phyloP scores from a whole-genome alignment of 2,113 vertebrate species.

The Hypomesus transpacificus region DNA sequence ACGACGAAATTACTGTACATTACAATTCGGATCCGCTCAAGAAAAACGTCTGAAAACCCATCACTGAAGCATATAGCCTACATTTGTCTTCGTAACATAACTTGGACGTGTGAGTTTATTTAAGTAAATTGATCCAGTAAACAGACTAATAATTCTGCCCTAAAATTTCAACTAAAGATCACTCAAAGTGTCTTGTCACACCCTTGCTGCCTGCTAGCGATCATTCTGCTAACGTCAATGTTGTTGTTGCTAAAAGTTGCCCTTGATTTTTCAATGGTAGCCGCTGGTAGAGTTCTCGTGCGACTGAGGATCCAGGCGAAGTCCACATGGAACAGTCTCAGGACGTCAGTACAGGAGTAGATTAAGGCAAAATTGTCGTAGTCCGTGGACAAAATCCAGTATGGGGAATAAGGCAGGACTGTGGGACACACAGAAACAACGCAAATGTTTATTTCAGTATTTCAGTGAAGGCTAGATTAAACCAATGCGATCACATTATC shows the following conservation, averaged over 20 bases:
- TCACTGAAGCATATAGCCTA: constrained; percentile 6
- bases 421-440: constrained; percentile 3
- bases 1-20: not conserved
- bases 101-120: not conserved
- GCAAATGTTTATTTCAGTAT: not conserved
- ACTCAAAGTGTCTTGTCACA: constrained; percentile 65
- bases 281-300: constrained; percentile 72
- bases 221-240: constrained; percentile 80
- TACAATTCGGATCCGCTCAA: not conserved
- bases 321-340: constrained; percentile 85
- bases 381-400: constrained; percentile 90
- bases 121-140: constrained; percentile 1
- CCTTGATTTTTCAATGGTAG: constrained; percentile 74
- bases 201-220: constrained; percentile 73
- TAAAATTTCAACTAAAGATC: not conserved
- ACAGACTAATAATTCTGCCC: not conserved
- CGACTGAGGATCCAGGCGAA: constrained; percentile 85
- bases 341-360: constrained; percentile 85
- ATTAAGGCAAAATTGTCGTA: constrained; percentile 81
- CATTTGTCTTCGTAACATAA: constrained; percentile 3
- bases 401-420: constrained; percentile 84
- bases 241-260: constrained; percentile 74
- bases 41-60: not conserved
- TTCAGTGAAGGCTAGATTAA: not conserved
- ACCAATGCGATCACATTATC: too few species aligned